Evolutionary conservation across 1,140 invertebrate genomes (phyloP), one percentile per base, ranked within the genome.

Genomic region (Heliconius melpomene): DNA sequence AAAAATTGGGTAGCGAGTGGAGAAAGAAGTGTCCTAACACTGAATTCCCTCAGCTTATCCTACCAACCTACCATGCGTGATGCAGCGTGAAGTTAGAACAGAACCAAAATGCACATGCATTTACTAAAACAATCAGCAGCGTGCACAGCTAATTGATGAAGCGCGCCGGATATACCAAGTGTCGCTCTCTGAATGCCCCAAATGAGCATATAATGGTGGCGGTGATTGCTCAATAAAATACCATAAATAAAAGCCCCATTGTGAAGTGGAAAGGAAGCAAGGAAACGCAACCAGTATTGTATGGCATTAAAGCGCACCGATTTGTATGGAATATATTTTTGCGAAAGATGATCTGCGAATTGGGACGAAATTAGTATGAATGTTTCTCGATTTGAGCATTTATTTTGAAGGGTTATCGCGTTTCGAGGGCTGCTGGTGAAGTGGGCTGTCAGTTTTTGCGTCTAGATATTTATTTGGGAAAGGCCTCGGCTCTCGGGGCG

Each of bases 321-420:
- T 82, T 90, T 90, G 79, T 86, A 89, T 86, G 81, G 74, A 75
- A 46, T 73, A 20, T 78, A 82, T 79, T 86, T 84, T 82, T 85
- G 85, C 83, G 84, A 85, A 89, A 89, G 87, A 85, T 85, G 87
- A 90, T 90, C 87, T 82, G 88, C 87, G 81, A 88, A 85, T 90
- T 84, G 83, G 82, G 82, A 84, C 86, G 87, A 87, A 88, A 88
- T 88, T 89, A 85, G 84, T 85, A 84, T 82, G 87, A 84, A 85
- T 84, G 78, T 84, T 81, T 87, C 82, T 86, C 84, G 83, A 79
- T 79, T 78, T 82, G 81, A 60, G 72, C 75, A 75, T 79, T 82
- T 40, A 76, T 83, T 74, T 83, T 75, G 71, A 80, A 72, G 84
- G 82, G 84, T 87, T 86, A 83, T 87, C 84, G 86, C 85, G 79